Evolutionary conservation across 2,888 invertebrate genomes (phyloP).

Genomic region (Mythimna impura): DNA sequence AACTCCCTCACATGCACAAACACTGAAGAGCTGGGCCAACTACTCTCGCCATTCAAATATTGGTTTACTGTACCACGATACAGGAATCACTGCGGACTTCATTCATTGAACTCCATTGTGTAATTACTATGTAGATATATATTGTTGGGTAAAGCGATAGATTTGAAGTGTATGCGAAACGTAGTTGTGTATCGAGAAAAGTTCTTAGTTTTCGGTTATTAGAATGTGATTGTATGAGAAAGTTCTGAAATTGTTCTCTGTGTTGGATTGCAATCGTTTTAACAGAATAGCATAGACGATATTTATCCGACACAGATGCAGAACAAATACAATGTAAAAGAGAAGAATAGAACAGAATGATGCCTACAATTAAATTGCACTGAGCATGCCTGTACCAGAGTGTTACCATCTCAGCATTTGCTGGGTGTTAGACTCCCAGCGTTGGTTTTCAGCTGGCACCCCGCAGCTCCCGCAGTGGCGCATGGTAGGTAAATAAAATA

Average conservation of each 20-base stretch:
- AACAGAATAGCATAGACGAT: background rate
- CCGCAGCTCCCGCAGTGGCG: too few relatives aligned
- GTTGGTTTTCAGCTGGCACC: too few relatives aligned
- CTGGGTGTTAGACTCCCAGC: too few relatives aligned
- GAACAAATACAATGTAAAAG: too few relatives aligned
- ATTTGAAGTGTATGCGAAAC: slow-evolving; percentile 2
- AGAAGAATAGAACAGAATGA: too few relatives aligned
- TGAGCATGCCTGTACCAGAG: too few relatives aligned
- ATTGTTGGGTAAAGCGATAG: slow-evolving; percentile 13
- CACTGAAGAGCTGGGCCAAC: slow-evolving; percentile 5
- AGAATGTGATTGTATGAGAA: background rate
- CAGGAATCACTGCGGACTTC: slow-evolving; percentile 44
- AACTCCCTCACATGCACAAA: slow-evolving; percentile 6
- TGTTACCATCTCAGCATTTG: too few relatives aligned
- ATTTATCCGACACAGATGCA: too few relatives aligned
- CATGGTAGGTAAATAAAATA: too few relatives aligned
- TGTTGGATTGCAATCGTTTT: background rate
- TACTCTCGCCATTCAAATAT: slow-evolving; percentile 34
- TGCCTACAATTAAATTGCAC: too few relatives aligned
- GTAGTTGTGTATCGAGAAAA: slow-evolving; percentile 9
- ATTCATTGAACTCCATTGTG: slow-evolving; percentile 39
- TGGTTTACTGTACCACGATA: slow-evolving; percentile 18
- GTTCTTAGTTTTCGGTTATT: slow-evolving; percentile 33
- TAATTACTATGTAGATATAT: slow-evolving; percentile 41
- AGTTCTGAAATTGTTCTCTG: background rate